phyloP scores from a whole-genome alignment of 2,888 invertebrate genomes.

The Cenopis cana region DNA sequence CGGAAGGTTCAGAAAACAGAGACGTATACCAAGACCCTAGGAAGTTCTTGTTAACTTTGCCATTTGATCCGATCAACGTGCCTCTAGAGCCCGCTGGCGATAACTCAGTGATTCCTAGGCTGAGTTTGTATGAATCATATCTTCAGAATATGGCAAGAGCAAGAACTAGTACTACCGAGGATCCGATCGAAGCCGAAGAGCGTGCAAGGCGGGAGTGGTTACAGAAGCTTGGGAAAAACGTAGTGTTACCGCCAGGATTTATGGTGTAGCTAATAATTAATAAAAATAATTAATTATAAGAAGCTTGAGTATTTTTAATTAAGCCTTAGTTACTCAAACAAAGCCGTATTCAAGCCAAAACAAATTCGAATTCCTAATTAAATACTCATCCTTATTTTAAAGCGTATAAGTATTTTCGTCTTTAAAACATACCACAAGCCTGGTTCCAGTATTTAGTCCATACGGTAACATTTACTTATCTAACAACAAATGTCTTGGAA shows the following conservation, averaged over 20 bases:
- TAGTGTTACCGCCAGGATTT: slow-evolving; percentile 55
- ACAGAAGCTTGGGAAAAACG: slow-evolving; percentile 57
- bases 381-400: background rate
- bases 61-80: slow-evolving; percentile 73
- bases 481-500: background rate
- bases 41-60: slow-evolving; percentile 70
- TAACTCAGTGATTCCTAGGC: slow-evolving; percentile 73
- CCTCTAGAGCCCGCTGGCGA: slow-evolving; percentile 75
- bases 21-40: slow-evolving; percentile 58
- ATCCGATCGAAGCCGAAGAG: slow-evolving; percentile 50
- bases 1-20: slow-evolving; percentile 45
- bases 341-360: background rate
- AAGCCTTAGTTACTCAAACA: background rate
- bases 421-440: no score
- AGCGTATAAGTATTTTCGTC: no score
- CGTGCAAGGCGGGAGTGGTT: slow-evolving; percentile 58
- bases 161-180: slow-evolving; percentile 63
- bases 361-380: background rate
- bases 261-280: slow-evolving; percentile 60
- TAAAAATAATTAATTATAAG: slow-evolving; percentile 50
- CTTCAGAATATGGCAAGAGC: slow-evolving; percentile 63
- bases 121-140: slow-evolving; percentile 78
- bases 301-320: background rate
- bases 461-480: background rate
- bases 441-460: background rate